Evolutionary conservation across 1,140 invertebrate species (phyloP), one percentile per base, ranked within the genome.

Genomic region (Drosophila serrata): DNA sequence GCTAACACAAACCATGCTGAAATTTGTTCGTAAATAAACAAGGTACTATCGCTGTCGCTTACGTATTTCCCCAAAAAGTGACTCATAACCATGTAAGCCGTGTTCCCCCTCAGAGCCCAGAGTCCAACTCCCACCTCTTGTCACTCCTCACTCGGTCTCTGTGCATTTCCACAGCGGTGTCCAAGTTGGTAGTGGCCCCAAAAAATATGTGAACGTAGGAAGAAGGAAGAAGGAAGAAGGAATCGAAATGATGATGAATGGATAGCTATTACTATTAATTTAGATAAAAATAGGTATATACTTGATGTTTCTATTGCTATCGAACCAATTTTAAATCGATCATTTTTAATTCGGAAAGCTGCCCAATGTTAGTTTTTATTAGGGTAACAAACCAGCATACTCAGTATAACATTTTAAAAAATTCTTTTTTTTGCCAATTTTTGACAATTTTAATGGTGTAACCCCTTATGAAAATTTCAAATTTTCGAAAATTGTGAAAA

Each of bases 1-100:
- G n/a, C 60, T 6, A 43, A 35, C 24, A 74, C 45, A 49, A 24
- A 24, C 37, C 37, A 29, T 27, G 39, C 60, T 12, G 37, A 51
- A 65, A 51, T 29, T 69, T 69, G n/a, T 69, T 48, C 15, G 37
- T 58, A 13, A 62, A 55, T 31, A 29, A 4, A 33, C 37, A 27
- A 22, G 24, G 15, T 17, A 33, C 29, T 9, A 3, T 46, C 4
- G 37, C 27, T 31, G 46, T 55, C 24, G 62, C 35, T 35, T 43
- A 12, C 31, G 35, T 69, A 69, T 68, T 72, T 72, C 40, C 48
- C 63, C 68, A 69, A 69, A 17, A 72, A 22, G 37, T 69, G 64
- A 72, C 11, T 72, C 68, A 70, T 35, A 53, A 39, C 33, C 62
- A 53, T 22, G 64, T 68, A 42, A 51, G 31, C 43, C 64, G 31